Evolutionary conservation across 64 coral and sea anemone species (phyloP).

Genomic region (Porites australiensis): DNA sequence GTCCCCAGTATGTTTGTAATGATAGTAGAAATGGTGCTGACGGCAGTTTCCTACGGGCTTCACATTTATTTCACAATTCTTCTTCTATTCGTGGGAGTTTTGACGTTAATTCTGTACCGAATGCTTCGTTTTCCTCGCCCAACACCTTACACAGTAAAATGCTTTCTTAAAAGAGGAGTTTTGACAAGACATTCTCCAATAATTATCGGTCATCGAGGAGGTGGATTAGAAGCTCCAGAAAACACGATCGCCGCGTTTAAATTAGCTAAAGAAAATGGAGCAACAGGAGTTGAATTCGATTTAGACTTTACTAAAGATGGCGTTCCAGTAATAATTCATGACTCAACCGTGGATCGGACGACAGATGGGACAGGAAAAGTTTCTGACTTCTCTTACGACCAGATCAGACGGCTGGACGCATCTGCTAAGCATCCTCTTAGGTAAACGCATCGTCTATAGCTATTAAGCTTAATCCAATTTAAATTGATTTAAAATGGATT

Average conservation of each 20-base stretch:
- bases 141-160: constrained; percentile 86
- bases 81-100: constrained; percentile 50
- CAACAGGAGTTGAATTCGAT: constrained; percentile 87
- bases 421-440: constrained; percentile 69
- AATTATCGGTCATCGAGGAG: constrained; percentile 80
- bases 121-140: constrained; percentile 89
- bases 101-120: constrained; percentile 78
- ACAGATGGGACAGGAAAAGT: constrained; percentile 89
- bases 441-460: constrained; percentile 21
- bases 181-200: constrained; percentile 74
- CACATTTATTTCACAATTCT: constrained; percentile 89
- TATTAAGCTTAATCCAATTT: too few species aligned
- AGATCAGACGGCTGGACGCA: constrained; percentile 74
- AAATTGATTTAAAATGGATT: too few species aligned
- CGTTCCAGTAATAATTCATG: constrained; percentile 96
- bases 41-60: constrained; percentile 78
- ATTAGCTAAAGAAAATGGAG: constrained; percentile 90
- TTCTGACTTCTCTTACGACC: constrained; percentile 69
- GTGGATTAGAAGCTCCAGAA: constrained; percentile 82
- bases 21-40: constrained; percentile 84
- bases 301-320: constrained; percentile 96
- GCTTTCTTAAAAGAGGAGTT: constrained; percentile 78
- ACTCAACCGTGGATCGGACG: constrained; percentile 83
- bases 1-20: constrained; percentile 88
- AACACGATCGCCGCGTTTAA: constrained; percentile 87